phyloP scores from a whole-genome alignment of 2,113 vertebrate species.

The Macquaria australasica region DNA sequence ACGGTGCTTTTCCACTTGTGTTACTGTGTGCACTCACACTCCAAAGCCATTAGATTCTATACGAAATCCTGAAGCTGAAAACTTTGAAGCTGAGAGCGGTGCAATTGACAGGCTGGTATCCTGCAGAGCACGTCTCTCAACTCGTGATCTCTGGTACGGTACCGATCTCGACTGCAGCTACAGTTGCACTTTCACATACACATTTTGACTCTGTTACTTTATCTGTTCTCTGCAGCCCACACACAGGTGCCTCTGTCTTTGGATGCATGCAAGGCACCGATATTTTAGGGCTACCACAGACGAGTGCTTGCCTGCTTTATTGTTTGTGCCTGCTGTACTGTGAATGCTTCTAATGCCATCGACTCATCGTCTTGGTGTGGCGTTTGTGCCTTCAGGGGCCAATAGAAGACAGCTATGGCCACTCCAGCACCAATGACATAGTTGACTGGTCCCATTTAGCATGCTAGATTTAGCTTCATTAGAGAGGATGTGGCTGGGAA shows the following conservation, averaged over 20 bases:
- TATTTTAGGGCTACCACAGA: constrained; percentile 41
- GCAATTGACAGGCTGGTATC: constrained; percentile 74
- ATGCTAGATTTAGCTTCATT: constrained; percentile 88
- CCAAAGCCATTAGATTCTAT: constrained; percentile 82
- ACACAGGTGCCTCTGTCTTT: constrained; percentile 44
- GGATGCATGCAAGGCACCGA: constrained; percentile 20
- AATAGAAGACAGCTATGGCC: constrained; percentile 70
- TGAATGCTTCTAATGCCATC: constrained; percentile 61
- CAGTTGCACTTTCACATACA: constrained; percentile 63
- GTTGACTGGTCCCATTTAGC: constrained; percentile 87
- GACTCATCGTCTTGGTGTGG: constrained; percentile 65
- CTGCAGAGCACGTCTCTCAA: constrained; percentile 64
- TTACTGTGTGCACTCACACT: constrained; percentile 77
- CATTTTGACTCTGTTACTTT: constrained; percentile 67
- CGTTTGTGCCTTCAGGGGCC: constrained; percentile 76
- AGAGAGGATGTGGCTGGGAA: constrained; percentile 81
- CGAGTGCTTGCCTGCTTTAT: constrained; percentile 35
- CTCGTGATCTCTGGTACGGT: constrained; percentile 71
- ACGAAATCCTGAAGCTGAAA: constrained; percentile 76
- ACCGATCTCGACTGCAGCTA: constrained; percentile 62
- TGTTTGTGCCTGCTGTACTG: constrained; percentile 53
- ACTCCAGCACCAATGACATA: constrained; percentile 85
- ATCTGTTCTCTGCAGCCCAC: constrained; percentile 68
- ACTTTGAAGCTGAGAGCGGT: constrained; percentile 75
- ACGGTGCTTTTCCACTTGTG: constrained; percentile 73